Percentiles rank a stretch among this genome's conserved stretches.
These are phyloP conservation scores for Lasioglossum villosulum DNA, from an alignment of 2,888 invertebrate genomes.

Conservation along the genomic window DNA sequence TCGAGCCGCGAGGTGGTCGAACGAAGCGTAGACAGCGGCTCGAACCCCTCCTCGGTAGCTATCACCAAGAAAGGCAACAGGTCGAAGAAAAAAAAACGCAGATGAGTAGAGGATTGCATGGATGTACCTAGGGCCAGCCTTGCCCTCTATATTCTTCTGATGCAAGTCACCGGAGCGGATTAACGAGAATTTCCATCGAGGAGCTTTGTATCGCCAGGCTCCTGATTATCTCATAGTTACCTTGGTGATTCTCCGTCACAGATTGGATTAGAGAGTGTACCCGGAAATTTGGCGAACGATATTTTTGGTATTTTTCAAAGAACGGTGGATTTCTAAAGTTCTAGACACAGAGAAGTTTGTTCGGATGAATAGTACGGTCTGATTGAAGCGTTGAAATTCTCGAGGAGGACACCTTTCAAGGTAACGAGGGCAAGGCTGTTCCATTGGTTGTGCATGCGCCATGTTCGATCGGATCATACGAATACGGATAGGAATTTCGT, in stretches of 20 bases:
- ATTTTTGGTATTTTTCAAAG: background rate
- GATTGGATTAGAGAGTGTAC: background rate
- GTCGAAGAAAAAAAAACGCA: conserved; percentile 83
- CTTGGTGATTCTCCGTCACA: background rate
- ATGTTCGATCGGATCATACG: conserved; percentile 35
- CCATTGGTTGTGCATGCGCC: conserved; percentile 29
- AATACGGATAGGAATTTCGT: conserved; percentile 16
- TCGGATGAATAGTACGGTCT: background rate
- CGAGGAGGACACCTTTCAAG: conserved; percentile 3
- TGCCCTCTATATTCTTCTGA: conserved; percentile 82
- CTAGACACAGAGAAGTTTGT: background rate
- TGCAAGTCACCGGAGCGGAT: conserved; percentile 83
- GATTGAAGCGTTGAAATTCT: background rate
- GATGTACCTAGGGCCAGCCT: conserved; percentile 83
- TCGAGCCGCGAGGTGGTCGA: conserved; percentile 55
- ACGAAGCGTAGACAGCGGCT: conserved; percentile 42
- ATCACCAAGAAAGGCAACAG: conserved; percentile 78
- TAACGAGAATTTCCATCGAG: conserved; percentile 65
- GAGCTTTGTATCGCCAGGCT: conserved; percentile 22
- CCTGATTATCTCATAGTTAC: background rate
- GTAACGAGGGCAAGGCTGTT: conserved; percentile 59
- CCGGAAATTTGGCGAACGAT: background rate
- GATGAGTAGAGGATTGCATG: conserved; percentile 84
- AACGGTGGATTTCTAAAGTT: conserved; percentile 13
- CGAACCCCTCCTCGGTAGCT: conserved; percentile 58